Base-by-base conservation (phyloP, 2,113 vertebrate genomes). In the Malurus cyaneus region DNA sequence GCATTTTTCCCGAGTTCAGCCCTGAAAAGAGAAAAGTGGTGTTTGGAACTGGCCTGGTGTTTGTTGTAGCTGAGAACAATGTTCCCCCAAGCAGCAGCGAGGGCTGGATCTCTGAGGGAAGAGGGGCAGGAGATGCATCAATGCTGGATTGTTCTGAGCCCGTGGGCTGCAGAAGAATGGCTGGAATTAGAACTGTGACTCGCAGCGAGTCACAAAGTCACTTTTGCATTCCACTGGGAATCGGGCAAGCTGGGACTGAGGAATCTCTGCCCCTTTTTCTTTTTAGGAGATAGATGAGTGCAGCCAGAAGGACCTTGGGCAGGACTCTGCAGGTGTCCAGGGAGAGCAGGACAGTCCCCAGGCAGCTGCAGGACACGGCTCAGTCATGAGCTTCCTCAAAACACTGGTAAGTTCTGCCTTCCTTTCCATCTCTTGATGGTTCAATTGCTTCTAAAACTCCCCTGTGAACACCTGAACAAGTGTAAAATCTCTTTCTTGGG, bases 351-450 rank as follows among this genome's bases (percentile, higher is more conserved):
- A 98, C 47, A 96, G 52, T 44, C 34, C 72, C 79, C 97, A 96
- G 64, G 80, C 91, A 20, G 84, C 80, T 54, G 62, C 92, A 60
- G 65, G 64, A 34, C 98, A 98, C 62, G 95, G 98, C 82, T 76
- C 98, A 98, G 97, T 99, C 98, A 99, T 99, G 99, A 99, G 99
- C 97, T 99, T 99, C 98, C 99, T 99, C 97, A 99, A 98, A 98
- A 98, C 98, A 3, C 96, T 99, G 96, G 99, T 99, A 97, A 99
- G 99, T 12, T 4, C 66, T 79, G 32, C 34, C 26, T 78, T 32
- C 31, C 12, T 77, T 74, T 53, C 64, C 31, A 17, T 12, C 46
- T 39, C 20, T 31, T 13, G 31, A 11, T 17, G 32, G 12, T 77
- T 59, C 32, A 41, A 3, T 18, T 13, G 36, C 18, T 79, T 47